A percentile compares a stretch with the other conserved stretches of the same genome.
Evolutionary conservation across 2,888 invertebrate species (phyloP).

Genomic region (Aphidoletes aphidimyza): DNA sequence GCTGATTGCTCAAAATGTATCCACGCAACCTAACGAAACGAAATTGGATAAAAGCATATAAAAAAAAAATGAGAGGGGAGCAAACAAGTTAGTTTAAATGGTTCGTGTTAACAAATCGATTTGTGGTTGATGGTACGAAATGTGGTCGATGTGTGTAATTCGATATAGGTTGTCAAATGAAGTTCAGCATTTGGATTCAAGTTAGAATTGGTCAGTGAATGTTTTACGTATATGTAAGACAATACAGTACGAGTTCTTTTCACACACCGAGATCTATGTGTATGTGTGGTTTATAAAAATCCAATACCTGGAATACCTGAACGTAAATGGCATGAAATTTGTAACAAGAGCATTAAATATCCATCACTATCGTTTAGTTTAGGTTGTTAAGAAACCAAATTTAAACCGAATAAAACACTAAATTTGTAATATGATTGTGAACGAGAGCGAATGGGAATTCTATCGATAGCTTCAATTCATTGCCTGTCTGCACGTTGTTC

Average conservation of each 20-base stretch:
- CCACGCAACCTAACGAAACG: slow-evolving; percentile 86
- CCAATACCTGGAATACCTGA: no score
- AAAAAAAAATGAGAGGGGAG: not conserved
- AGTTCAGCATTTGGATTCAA: not conserved
- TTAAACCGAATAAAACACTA: slow-evolving; percentile 10
- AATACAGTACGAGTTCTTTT: no score
- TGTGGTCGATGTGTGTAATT: not conserved
- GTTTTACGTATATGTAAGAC: no score
- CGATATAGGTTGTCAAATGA: slow-evolving; percentile 12
- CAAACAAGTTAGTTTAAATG: no score
- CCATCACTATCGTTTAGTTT: slow-evolving; percentile 20
- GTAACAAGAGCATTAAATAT: slow-evolving; percentile 50
- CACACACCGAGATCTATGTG: no score
- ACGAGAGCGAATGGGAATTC: slow-evolving; percentile 20
- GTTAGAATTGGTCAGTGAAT: no score
- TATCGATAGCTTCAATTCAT: not conserved
- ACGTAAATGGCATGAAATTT: slow-evolving; percentile 1
- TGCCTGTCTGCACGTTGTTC: slow-evolving; percentile 41
- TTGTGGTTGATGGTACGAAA: not conserved
- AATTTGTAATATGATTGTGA: slow-evolving; percentile 53
- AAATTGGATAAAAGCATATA: not conserved
- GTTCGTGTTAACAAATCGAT: slow-evolving; percentile 30
- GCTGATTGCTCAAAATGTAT: slow-evolving; percentile 93
- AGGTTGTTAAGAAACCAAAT: not conserved
- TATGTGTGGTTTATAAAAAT: no score